Base-by-base conservation (phyloP, 2,888 invertebrate species). In the Tholera decimalis region DNA sequence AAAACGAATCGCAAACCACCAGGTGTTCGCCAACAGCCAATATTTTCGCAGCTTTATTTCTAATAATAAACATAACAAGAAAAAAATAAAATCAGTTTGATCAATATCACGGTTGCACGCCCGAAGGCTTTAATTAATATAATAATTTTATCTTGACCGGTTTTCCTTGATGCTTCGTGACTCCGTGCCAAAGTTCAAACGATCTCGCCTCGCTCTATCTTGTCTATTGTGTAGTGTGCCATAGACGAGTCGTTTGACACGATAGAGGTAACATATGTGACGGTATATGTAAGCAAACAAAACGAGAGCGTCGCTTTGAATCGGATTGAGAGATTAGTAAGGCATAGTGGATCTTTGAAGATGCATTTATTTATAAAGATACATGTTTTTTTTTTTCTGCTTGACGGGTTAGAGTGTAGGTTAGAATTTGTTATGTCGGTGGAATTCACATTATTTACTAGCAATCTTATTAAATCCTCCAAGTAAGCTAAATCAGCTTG, bases 121-220 rank as follows among this genome's bases (percentile, higher is more conserved):
- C 56, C 39, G 65, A 77, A 82, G 80, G 77, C 73, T 70, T 77
- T 61, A 70, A 71, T 74, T 59, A 75, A 62, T 57, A 66, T 66
- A 72, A 61, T 76, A 68, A 62, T 69, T 70, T 76, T 76, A 80
- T 79, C 73, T 70, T 51, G 72, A 88, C 88, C 77, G 78, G 88
- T 88, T 89, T 82, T 84, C 88, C 88, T 88, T 88, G 85, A 84
- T 80, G 67, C 70, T 63, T 67, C 51, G 79, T 73, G 82, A 74
- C 72, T 63, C 62, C 47, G 79, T 69, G 82, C 67, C 83, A 88
- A 86, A 89, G 89, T 88, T 89, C 88, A 87, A 63, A 77, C 53
- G 76, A 66, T 73, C 60, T 73, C 66, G 56, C 56, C 39, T 70
- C 56, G 70, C 56, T 65, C 22, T 59, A 51, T 37, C 37, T 46